phyloP scores from a whole-genome alignment of 1,140 invertebrate species.

The Drosophila elegans region DNA sequence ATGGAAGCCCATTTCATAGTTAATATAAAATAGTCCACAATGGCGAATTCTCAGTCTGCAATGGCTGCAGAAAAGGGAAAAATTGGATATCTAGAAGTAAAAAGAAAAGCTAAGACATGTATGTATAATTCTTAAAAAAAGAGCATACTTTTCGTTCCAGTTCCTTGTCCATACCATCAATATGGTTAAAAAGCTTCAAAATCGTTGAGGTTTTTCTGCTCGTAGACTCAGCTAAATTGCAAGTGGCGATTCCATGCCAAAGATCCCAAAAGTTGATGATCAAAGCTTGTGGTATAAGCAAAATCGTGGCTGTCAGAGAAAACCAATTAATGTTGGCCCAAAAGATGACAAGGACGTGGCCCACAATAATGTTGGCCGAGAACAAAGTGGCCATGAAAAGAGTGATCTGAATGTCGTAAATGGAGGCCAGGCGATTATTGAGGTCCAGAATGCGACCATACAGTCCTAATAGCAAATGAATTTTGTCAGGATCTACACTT shows the following conservation, averaged over 20 bases:
- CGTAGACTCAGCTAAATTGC: conserved; percentile 33
- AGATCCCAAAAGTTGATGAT: conserved; percentile 49
- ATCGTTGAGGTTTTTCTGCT: conserved; percentile 34
- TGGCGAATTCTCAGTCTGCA: conserved; percentile 23
- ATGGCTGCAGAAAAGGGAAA: conserved; percentile 51
- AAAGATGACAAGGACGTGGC: conserved; percentile 9
- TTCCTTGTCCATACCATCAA: background rate
- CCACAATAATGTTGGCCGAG: conserved; percentile 9
- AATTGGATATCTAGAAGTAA: conserved; percentile 33
- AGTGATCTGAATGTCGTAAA: conserved; percentile 42
- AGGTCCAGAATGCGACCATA: conserved; percentile 37
- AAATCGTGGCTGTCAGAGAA: background rate
- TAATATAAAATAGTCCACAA: conserved; percentile 48
- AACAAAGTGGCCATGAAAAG: conserved; percentile 4
- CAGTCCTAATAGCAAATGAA: background rate
- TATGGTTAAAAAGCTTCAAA: conserved; percentile 45
- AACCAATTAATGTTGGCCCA: background rate
- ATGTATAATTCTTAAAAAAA: background rate
- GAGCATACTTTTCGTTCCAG: conserved; percentile 43
- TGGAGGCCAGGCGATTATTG: conserved; percentile 14
- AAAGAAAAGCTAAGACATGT: background rate
- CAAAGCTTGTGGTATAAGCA: conserved; percentile 20
- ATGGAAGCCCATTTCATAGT: conserved; percentile 57
- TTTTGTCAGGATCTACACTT: background rate
- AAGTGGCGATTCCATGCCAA: conserved; percentile 43